phyloP scores from a whole-genome alignment of 1,140 invertebrate genomes.

The Anoplophora glabripennis region DNA sequence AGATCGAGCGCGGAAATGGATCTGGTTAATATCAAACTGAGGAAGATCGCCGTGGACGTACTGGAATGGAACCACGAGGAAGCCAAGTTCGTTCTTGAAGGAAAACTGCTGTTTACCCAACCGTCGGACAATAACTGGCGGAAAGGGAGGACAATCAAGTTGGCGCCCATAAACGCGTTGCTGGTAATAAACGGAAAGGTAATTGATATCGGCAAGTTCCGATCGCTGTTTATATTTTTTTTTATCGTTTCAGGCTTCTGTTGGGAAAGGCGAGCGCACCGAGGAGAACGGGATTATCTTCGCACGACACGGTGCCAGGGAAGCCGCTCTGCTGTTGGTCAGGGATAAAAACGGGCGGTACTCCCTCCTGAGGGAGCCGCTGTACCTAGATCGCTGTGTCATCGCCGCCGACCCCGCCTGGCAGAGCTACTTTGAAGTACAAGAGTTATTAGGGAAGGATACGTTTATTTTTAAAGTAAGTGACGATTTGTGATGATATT shows the following conservation, averaged over 20 bases:
- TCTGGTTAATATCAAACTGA: constrained; percentile 81
- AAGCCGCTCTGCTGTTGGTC: constrained; percentile 82
- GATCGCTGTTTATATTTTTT: not conserved
- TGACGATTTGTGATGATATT: not conserved
- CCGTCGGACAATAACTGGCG: constrained; percentile 88
- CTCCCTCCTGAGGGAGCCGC: constrained; percentile 80
- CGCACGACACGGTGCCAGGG: constrained; percentile 69
- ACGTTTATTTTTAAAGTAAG: constrained; percentile 91
- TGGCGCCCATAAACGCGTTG: constrained; percentile 81
- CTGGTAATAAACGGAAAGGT: constrained; percentile 86
- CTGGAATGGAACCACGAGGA: constrained; percentile 92
- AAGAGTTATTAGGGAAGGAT: constrained; percentile 89
- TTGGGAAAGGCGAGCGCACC: constrained; percentile 30
- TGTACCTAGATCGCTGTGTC: constrained; percentile 86
- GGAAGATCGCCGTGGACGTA: constrained; percentile 89
- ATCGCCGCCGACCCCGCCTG: constrained; percentile 81
- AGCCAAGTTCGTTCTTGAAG: constrained; percentile 82
- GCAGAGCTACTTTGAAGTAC: constrained; percentile 93
- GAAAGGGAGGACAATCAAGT: constrained; percentile 81
- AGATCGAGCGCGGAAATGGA: constrained; percentile 74
- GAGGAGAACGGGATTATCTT: constrained; percentile 54
- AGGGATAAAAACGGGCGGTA: constrained; percentile 88
- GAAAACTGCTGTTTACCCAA: constrained; percentile 79
- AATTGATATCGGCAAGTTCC: constrained; percentile 26
- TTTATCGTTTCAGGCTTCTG: not conserved